Evolutionary conservation across 2,797 vertebrate species (phyloP).

Genomic region (Pipistrellus pygmaeus): DNA sequence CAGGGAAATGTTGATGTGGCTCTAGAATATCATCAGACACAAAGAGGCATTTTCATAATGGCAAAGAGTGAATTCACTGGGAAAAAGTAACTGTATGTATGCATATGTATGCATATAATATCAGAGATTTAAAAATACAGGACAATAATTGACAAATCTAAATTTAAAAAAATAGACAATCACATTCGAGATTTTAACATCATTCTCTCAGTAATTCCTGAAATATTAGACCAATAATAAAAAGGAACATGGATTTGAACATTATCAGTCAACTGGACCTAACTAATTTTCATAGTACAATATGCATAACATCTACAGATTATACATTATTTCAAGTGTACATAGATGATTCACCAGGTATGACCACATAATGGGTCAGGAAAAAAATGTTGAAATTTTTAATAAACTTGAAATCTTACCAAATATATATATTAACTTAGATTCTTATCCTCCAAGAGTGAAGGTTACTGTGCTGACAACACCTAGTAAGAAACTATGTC

Average conservation of each 20-base stretch:
- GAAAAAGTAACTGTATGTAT: not conserved
- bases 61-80: not conserved
- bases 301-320: not conserved
- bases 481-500: not conserved
- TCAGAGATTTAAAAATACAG: conserved; percentile 9
- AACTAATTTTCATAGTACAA: not conserved
- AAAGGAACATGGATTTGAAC: not conserved
- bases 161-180: not conserved
- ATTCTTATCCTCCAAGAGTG: not conserved
- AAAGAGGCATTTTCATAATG: not conserved
- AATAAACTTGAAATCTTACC: not conserved
- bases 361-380: not conserved
- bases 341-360: not conserved
- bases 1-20: not conserved
- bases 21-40: not conserved
- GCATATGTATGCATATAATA: not conserved
- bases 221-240: not conserved
- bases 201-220: not conserved
- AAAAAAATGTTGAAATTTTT: not conserved
- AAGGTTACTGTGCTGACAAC: not conserved
- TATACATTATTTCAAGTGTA: not conserved
- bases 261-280: not conserved
- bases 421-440: not conserved
- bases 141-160: not conserved
- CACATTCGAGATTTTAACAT: not conserved